Evolutionary conservation across 2,797 vertebrate species (phyloP), one percentile per base, ranked within the genome.

Genomic region (Philypnodon macrostomus): DNA sequence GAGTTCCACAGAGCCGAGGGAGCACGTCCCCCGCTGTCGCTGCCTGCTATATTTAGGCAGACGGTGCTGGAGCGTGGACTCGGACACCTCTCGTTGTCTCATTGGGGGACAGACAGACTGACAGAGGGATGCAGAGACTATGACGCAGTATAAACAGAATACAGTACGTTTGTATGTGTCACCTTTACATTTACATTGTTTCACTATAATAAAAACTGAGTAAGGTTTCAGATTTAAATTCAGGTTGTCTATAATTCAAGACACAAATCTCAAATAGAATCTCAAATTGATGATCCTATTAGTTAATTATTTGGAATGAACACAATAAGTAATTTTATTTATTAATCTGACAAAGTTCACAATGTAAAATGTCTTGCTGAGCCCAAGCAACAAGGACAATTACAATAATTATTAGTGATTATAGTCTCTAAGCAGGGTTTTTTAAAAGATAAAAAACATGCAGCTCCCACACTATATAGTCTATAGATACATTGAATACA

Each of bases 1-100:
- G 67, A 54, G 55, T 31, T 11, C 34, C 58, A 67, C 52, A 65
- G 54, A 33, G 52, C 48, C 47, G 50, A 38, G 33, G 39, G 53
- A 34, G 50, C 44, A 40, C 42, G 73, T 75, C 68, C 79, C 72
- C 79, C 70, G 59, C 70, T 86, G 85, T 77, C 62, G 70, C 33
- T 69, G 73, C 51, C 41, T 62, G 73, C 81, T 88, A 87, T 85
- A 86, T 88, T 86, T 89, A 87, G 83, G 79, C 74, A 75, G 69
- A 57, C 32, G 40, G 69, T 73, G 62, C 67, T 84, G 75, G 69
- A 69, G 70, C 77, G 70, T 80, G 65, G 67, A 75, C 71, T 83
- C 77, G 79, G 77, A 85, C 69, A 65, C 51, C 49, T 74, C 81
- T 75, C 69, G 39, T 30, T 33, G n/a, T n/a, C n/a, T n/a, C n/a